Base-by-base conservation (phyloP, 2,113 vertebrate species). In the Felis chaus region DNA sequence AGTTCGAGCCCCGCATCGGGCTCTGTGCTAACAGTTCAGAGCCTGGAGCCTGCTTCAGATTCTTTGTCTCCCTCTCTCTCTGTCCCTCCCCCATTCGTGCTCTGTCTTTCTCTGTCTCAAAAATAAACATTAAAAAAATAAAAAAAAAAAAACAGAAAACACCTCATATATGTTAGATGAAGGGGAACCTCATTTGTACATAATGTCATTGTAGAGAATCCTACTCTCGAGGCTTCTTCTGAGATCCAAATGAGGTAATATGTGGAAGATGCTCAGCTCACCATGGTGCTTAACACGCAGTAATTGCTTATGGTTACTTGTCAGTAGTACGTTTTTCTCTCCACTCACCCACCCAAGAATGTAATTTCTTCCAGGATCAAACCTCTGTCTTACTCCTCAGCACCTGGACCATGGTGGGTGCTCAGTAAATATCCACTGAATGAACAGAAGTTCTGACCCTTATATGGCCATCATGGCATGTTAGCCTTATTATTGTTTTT, bases 181-280 rank as follows among this genome's bases (percentile, higher is more conserved):
- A 36, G 39, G 63, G 63, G 3, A 14, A 14, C 13, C 57, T 0
- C 1, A 29, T n/a, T n/a, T 31, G 16, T 25, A 4, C 2, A 0
- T 55, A 53, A 5, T 29, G 21, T 61, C 80, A 1, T 15, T 3
- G 13, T 33, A 27, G n/a, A 2, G 31, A n/a, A 25, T 41, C 33
- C 41, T 66, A 7, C 55, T 55, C 23, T 69, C 8, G 10, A 1
- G n/a, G n/a, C 50, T 53, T 41, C 8, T 82, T 61, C 89, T 81
- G 68, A 63, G 83, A 57, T 71, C 50, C 68, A 50, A 11, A 4
- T 11, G 68, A 88, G 81, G 7, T 39, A 7, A 6, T 25, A 2
- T 1, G 2, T 19, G 50, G 65, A 29, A 41, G 33, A 27, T 14
- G 3, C 27, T 65, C 45, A 21, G 50, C 78, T 71, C 33, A 39